Percentiles rank a stretch among this genome's conserved stretches.
These are phyloP conservation scores for Nephrotoma appendiculata DNA, from an alignment of 2,888 invertebrate species.

Conservation along the genomic window DNA sequence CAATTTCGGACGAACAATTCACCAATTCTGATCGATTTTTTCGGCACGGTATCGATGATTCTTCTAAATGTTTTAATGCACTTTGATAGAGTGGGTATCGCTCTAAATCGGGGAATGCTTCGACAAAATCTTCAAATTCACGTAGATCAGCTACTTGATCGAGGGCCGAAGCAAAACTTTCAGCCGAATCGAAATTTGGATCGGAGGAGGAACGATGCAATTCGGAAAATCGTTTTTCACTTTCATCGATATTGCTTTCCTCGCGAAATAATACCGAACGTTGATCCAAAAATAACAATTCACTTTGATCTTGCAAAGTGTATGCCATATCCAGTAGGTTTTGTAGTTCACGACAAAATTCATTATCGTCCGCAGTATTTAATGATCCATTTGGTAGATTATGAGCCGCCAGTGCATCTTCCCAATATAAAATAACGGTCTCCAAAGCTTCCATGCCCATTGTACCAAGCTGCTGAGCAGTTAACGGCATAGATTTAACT, in stretches of 20 bases:
- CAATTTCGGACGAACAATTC: slow-evolving; percentile 77
- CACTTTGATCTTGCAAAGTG: slow-evolving; percentile 72
- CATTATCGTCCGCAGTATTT: slow-evolving; percentile 71
- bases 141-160: slow-evolving; percentile 80
- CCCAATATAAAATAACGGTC: slow-evolving; percentile 86
- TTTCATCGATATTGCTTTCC: slow-evolving; percentile 46
- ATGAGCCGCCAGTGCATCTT: slow-evolving; percentile 73
- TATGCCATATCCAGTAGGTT: slow-evolving; percentile 63
- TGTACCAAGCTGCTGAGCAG: slow-evolving; percentile 77
- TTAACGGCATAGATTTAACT: slow-evolving; percentile 46
- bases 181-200: slow-evolving; percentile 71
- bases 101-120: slow-evolving; percentile 61
- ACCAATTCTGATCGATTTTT: slow-evolving; percentile 74
- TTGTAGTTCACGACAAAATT: slow-evolving; percentile 70
- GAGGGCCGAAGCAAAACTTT: slow-evolving; percentile 92
- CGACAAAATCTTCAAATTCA: slow-evolving; percentile 77
- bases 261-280: slow-evolving; percentile 74
- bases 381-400: slow-evolving; percentile 43
- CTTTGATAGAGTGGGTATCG: slow-evolving; percentile 71
- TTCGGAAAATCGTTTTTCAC: slow-evolving; percentile 18
- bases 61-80: slow-evolving; percentile 69
- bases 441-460: slow-evolving; percentile 93
- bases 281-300: slow-evolving; percentile 76
- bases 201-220: slow-evolving; percentile 29
- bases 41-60: slow-evolving; percentile 35